Base-by-base conservation (phyloP, 2,113 vertebrate genomes). In the Willisornis vidua region DNA sequence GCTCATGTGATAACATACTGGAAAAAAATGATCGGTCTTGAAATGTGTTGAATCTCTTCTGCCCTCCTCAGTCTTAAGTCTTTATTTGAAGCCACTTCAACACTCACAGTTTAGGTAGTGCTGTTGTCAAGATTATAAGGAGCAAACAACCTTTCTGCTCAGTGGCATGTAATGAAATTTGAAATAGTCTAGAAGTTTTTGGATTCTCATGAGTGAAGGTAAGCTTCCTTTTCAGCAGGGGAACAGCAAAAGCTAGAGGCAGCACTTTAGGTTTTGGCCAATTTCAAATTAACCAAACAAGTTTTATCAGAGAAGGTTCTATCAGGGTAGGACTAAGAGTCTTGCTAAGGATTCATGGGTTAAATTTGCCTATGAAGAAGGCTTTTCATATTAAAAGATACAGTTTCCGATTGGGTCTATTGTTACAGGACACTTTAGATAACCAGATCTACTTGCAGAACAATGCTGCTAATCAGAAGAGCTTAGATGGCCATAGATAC, bases 41-140 rank as follows among this genome's bases (percentile, higher is more conserved):
- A 87, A 81, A 68, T 31, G n/a, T 61, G 35, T 63, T 95, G 76
- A 94, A 89, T 96, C 83, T 95, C 94, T 93, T 93, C 93, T 96
- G 83, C 95, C 83, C 89, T 96, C 88, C 86, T 95, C 89, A 23
- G 61, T 84, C 84, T 78, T 93, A 68, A 85, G 43, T 62, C 82
- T 91, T 76, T 62, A 80, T 87, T 63, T 84, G 80, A 86, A 96
- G 41, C 48, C 12, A 39, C 57, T 89, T 61, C 58, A 62, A 46
- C 14, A 13, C 26, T 83, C 2, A 1, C 65, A 45, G 55, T 61
- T 70, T 33, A 88, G 79, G 35, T 71, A 68, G n/a, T 19, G n/a
- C 52, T 78, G 33, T 41, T 86, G 24, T 63, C 61, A 68, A 6
- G 81, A 52, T 28, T 24, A 1, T 19, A 48, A 66, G 35, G 39